These are phyloP conservation scores for Pollenia angustigena DNA, from an alignment of 2,888 invertebrate genomes.

Conservation along the genomic window DNA sequence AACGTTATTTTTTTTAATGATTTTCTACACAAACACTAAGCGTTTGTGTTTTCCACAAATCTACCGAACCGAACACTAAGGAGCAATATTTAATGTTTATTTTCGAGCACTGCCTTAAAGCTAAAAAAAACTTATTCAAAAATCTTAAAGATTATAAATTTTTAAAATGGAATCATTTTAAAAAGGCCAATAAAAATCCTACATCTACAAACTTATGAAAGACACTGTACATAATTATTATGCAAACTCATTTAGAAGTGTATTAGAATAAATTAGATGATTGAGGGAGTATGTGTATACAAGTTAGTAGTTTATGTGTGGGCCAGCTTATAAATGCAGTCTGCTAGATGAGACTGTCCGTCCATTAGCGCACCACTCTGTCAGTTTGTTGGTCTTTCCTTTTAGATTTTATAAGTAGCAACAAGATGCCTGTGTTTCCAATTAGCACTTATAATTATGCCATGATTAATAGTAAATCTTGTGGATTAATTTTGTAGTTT, in stretches of 20 bases:
- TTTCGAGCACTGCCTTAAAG: no score
- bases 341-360: neutral
- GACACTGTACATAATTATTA: neutral
- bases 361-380: conserved; percentile 1
- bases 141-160: no score
- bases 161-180: no score
- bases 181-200: no score
- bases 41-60: no score
- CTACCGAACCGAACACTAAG: no score
- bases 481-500: conserved; percentile 44
- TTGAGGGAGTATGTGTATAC: conserved; percentile 1
- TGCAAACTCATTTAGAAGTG: conserved; percentile 39
- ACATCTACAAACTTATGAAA: no score
- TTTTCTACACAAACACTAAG: no score
- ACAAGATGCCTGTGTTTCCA: conserved; percentile 56
- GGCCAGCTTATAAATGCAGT: conserved; percentile 21
- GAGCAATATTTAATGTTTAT: no score
- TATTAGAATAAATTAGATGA: conserved; percentile 53
- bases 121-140: no score
- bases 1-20: no score
- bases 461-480: conserved; percentile 70
- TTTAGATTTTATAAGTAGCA: neutral
- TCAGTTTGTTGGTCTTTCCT: conserved; percentile 8
- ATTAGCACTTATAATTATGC: conserved; percentile 69
- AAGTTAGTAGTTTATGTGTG: conserved; percentile 19